Evolutionary conservation across 2,888 invertebrate genomes (phyloP).

Genomic region (Siphonodentalium dalli): DNA sequence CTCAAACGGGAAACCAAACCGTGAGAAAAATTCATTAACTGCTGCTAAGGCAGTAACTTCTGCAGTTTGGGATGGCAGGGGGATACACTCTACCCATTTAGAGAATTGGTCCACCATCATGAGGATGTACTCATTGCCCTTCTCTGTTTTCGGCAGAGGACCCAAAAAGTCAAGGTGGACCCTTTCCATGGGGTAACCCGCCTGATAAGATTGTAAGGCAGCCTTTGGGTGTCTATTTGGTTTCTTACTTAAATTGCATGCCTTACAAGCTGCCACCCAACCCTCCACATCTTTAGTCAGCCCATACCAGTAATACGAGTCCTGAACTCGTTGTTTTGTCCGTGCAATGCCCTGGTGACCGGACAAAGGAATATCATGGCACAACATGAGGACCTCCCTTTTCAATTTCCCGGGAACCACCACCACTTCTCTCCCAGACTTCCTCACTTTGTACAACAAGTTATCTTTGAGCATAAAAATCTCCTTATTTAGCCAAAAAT

Average conservation of each 20-base stretch:
- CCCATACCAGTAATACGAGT: neutral
- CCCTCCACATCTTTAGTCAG: neutral
- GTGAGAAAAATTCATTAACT: conserved; percentile 6
- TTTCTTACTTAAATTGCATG: no score
- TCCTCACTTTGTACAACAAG: neutral
- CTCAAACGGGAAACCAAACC: conserved; percentile 11
- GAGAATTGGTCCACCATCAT: conserved; percentile 19
- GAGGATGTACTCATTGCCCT: conserved; percentile 14
- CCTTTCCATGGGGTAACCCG: conserved; percentile 69
- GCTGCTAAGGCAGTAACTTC: no score
- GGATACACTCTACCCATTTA: conserved; percentile 2
- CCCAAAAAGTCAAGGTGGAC: conserved; percentile 18
- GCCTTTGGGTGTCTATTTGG: neutral
- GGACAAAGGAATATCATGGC: neutral
- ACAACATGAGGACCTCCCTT: neutral
- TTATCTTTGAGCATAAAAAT: neutral
- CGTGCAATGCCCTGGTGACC: conserved; percentile 1
- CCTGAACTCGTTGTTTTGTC: neutral
- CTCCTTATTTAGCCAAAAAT: conserved; percentile 2
- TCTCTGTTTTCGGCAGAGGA: conserved; percentile 7
- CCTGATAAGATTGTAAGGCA: conserved; percentile 73
- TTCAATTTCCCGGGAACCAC: conserved; percentile 4
- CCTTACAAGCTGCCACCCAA: neutral
- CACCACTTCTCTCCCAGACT: neutral
- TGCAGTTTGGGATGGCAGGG: no score